Evolutionary conservation across 1,140 invertebrate genomes (phyloP).

Genomic region (Dreissena rostriformis): DNA sequence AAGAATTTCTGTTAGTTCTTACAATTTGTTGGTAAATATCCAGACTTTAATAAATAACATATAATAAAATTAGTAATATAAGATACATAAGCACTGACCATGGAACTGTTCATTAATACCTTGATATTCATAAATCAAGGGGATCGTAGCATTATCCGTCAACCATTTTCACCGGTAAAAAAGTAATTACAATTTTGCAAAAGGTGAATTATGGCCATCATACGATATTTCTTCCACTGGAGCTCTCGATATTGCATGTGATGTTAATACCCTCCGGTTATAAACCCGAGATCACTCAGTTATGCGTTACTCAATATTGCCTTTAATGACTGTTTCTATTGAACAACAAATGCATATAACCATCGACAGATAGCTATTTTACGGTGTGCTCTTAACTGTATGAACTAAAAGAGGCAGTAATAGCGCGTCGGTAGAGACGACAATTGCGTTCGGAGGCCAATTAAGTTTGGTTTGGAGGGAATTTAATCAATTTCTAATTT

Average conservation of each 20-base stretch:
- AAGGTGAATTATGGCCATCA: too few relatives aligned
- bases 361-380: neutral
- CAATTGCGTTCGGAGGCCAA: conserved; percentile 25
- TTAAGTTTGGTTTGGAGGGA: conserved; percentile 26
- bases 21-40: too few relatives aligned
- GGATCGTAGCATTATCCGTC: too few relatives aligned
- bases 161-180: too few relatives aligned
- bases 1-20: too few relatives aligned
- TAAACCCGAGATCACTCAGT: neutral
- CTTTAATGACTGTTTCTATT: conserved; percentile 19
- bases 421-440: conserved; percentile 9
- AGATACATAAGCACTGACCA: too few relatives aligned
- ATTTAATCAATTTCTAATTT: conserved; percentile 54
- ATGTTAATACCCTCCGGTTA: conserved; percentile 12
- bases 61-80: too few relatives aligned
- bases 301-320: conserved; percentile 37
- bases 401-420: neutral
- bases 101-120: too few relatives aligned
- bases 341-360: neutral
- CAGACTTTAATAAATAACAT: too few relatives aligned
- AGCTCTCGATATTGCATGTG: neutral
- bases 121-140: too few relatives aligned
- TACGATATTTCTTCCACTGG: too few relatives aligned
- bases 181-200: too few relatives aligned
- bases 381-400: neutral